Percentiles rank a stretch among this genome's conserved stretches.
phyloP scores from a whole-genome alignment of 2,888 invertebrate genomes.

The Polydrusus pterygomalis region DNA sequence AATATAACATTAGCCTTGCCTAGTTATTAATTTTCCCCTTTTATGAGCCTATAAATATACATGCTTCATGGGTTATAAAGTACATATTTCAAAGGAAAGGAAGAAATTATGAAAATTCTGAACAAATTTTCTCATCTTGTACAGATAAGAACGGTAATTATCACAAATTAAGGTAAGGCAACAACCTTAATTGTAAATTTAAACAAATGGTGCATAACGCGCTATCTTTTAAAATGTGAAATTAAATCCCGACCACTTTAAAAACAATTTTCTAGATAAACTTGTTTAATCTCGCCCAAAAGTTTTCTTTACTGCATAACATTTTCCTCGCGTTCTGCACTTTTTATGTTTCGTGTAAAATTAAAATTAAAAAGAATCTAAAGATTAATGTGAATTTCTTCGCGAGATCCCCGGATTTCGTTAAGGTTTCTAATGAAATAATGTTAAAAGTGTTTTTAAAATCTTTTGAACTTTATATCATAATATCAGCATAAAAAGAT shows the following conservation, averaged over 20 bases:
- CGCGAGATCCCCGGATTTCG: neutral
- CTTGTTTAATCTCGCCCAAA: constrained; percentile 29
- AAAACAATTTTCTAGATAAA: constrained; percentile 23
- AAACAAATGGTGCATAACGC: constrained; percentile 1
- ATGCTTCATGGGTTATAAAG: no score
- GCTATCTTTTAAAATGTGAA: constrained; percentile 9
- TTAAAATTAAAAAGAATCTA: constrained; percentile 28
- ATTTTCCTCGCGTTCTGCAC: constrained; percentile 25
- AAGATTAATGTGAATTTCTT: constrained; percentile 23
- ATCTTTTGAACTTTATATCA: no score
- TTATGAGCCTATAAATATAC: no score
- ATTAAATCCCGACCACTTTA: constrained; percentile 4
- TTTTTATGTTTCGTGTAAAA: constrained; percentile 32
- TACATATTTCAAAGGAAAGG: neutral
- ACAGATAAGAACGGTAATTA: constrained; percentile 2
- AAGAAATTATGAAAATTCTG: neutral
- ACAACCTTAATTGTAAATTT: constrained; percentile 6
- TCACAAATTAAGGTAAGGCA: neutral
- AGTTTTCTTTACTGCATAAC: constrained; percentile 24
- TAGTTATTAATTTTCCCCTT: no score
- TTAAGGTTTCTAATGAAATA: no score
- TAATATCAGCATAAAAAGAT: no score
- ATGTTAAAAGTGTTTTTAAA: no score
- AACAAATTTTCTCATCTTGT: neutral
- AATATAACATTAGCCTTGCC: no score